A percentile compares a stretch with the other conserved stretches of the same genome.
Evolutionary conservation across 1,140 invertebrate genomes (phyloP).

Genomic region (Saccostrea cuccullata): DNA sequence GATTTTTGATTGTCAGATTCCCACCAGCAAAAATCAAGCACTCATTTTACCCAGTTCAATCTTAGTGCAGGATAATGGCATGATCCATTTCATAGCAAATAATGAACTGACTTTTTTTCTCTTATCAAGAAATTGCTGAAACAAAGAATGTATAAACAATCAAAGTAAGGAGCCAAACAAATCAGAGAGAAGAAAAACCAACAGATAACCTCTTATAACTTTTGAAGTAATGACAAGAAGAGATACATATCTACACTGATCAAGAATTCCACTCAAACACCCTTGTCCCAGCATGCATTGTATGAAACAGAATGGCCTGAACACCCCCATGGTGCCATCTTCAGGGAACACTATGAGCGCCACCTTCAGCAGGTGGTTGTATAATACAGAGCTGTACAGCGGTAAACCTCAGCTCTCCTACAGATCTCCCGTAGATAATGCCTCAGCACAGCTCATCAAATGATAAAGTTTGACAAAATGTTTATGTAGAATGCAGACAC

Average conservation of each 20-base stretch:
- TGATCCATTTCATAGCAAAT: neutral
- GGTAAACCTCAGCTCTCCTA: neutral
- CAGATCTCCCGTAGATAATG: neutral
- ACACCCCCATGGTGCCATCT: neutral
- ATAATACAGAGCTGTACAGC: neutral
- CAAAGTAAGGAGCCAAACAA: neutral
- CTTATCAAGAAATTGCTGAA: neutral
- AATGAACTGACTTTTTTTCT: neutral
- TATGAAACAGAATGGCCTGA: neutral
- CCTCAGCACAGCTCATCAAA: neutral
- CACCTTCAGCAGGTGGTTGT: neutral
- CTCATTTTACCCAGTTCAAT: neutral
- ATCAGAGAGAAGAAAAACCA: neutral
- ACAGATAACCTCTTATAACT: neutral
- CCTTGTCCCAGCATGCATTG: constrained; percentile 22
- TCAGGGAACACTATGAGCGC: neutral
- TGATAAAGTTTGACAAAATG: constrained; percentile 19
- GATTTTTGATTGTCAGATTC: neutral
- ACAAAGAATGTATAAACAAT: neutral
- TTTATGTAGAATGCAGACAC: constrained; percentile 22
- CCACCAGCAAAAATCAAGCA: neutral
- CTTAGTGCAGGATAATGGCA: neutral
- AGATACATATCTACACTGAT: neutral
- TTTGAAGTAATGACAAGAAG: neutral
- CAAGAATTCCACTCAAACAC: constrained; percentile 4